Percentiles rank a stretch among this genome's conserved stretches.
Evolutionary conservation across 2,113 vertebrate genomes (phyloP).

Genomic region (Trogon surrucura): DNA sequence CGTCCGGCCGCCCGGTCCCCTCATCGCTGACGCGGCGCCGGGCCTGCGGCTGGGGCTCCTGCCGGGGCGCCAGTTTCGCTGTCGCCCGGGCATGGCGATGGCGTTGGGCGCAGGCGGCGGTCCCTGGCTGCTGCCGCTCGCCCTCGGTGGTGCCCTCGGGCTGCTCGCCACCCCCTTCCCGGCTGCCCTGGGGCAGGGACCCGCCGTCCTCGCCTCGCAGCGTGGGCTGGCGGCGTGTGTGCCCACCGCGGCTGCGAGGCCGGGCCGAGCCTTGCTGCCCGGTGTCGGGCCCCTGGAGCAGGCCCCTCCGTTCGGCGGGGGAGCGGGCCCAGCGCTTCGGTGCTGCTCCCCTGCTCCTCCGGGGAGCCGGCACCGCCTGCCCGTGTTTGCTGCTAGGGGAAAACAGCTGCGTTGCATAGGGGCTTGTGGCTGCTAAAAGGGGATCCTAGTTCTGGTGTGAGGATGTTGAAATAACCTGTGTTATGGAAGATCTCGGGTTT

Average conservation of each 20-base stretch:
- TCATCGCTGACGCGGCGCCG: no score
- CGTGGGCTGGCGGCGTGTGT: rapidly evolving
- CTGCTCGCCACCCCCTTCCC: background rate
- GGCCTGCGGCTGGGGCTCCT: no score
- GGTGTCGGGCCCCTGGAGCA: rapidly evolving
- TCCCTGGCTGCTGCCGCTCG: background rate
- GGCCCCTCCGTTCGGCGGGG: rapidly evolving
- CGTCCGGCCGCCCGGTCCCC: no score
- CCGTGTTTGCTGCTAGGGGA: background rate
- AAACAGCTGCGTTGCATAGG: rapidly evolving
- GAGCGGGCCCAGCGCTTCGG: background rate
- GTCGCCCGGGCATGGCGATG: background rate
- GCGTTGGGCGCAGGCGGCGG: background rate
- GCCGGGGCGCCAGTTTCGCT: no score
- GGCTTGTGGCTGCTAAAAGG: rapidly evolving
- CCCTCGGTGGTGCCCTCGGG: background rate
- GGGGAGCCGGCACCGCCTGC: rapidly evolving
- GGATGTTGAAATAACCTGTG: background rate
- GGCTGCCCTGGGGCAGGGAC: background rate
- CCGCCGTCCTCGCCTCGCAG: rapidly evolving
- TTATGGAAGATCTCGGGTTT: background rate
- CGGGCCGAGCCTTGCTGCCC: no score
- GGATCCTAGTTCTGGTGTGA: rapidly evolving
- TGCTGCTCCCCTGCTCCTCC: rapidly evolving
- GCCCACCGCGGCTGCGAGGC: rapidly evolving